phyloP scores from a whole-genome alignment of 1,140 invertebrate genomes.

The Drosophila pruinosa region DNA sequence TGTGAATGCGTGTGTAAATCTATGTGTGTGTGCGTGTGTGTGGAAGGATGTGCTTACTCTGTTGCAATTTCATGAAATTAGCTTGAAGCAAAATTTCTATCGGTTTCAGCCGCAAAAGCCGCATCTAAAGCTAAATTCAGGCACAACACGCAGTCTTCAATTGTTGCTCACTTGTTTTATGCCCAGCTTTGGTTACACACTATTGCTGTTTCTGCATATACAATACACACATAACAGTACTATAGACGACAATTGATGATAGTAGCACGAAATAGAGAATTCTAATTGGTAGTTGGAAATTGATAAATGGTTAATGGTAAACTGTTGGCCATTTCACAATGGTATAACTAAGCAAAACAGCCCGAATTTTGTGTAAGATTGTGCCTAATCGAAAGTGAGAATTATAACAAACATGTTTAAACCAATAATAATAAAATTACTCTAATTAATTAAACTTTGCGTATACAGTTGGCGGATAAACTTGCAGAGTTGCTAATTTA shows the following conservation, averaged over 20 bases:
- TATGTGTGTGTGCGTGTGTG: background rate
- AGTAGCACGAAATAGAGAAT: background rate
- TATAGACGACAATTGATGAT: slow-evolving; percentile 1
- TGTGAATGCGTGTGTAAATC: background rate
- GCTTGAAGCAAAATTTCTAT: slow-evolving; percentile 74
- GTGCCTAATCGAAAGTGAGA: slow-evolving; percentile 51
- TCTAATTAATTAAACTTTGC: background rate
- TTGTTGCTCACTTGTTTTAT: slow-evolving; percentile 11
- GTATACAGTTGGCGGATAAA: slow-evolving; percentile 5
- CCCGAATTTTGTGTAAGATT: slow-evolving; percentile 54
- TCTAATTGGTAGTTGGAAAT: slow-evolving; percentile 1
- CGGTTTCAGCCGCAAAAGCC: slow-evolving; percentile 67
- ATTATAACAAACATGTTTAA: slow-evolving; percentile 20
- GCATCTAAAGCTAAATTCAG: slow-evolving; percentile 34
- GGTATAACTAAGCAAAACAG: slow-evolving; percentile 25
- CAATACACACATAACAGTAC: background rate
- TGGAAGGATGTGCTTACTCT: slow-evolving; percentile 32
- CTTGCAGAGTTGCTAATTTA: slow-evolving; percentile 17
- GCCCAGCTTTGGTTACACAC: slow-evolving; percentile 13
- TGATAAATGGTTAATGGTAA: background rate
- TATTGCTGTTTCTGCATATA: background rate
- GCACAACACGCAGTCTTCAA: slow-evolving; percentile 22
- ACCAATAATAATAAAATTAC: background rate
- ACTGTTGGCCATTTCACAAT: background rate
- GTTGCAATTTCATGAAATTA: slow-evolving; percentile 60